phyloP scores from a whole-genome alignment of 2,113 vertebrate species.

The Catharus bicknelli region DNA sequence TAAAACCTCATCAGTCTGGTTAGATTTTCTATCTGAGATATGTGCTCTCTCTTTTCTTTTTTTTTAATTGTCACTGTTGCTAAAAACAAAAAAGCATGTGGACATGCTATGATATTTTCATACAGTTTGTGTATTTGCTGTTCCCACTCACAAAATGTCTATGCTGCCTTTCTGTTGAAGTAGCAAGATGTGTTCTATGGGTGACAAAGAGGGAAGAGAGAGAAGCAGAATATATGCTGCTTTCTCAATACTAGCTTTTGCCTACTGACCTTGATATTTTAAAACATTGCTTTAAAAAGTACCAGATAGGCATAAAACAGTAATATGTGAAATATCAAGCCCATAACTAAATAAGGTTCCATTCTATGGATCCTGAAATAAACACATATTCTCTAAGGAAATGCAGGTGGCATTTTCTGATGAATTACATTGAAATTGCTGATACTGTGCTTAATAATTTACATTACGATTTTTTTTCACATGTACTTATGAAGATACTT shows the following conservation, averaged over 20 bases:
- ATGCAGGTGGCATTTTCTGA: not conserved
- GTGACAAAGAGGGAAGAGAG: not conserved
- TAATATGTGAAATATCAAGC: not conserved
- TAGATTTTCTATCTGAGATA: not conserved
- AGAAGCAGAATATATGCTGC: not conserved
- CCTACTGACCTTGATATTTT: not conserved
- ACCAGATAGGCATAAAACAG: not conserved
- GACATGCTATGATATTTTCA: not conserved
- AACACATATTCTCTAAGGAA: not conserved
- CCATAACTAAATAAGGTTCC: not conserved
- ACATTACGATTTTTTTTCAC: not conserved
- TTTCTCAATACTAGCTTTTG: not conserved
- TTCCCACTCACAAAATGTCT: not conserved
- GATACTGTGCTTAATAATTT: not conserved
- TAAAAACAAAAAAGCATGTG: not conserved
- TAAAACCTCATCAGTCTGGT: not conserved
- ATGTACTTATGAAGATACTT: not conserved
- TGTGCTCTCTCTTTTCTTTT: not conserved
- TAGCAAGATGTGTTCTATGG: not conserved
- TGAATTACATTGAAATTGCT: not conserved
- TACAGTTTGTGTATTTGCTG: not conserved
- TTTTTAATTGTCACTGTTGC: not conserved
- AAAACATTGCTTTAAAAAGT: not conserved
- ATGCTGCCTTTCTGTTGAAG: not conserved
- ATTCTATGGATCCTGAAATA: not conserved